These are phyloP conservation scores for Neomonachus schauinslandi DNA, from an alignment of 2,113 vertebrate genomes.

Conservation along the genomic window DNA sequence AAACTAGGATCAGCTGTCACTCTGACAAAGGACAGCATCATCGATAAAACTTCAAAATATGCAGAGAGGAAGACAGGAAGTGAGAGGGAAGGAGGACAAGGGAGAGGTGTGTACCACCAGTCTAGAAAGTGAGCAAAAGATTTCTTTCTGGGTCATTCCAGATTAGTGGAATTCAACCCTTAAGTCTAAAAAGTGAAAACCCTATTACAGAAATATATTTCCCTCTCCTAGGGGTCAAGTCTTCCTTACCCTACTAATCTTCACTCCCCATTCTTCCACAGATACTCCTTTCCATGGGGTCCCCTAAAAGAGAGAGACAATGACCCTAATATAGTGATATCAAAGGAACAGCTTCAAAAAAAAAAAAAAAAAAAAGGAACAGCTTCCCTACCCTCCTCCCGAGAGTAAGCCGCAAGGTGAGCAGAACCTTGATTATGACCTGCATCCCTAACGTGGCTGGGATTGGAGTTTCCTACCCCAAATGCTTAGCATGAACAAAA, in stretches of 20 bases:
- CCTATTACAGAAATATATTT: neutral
- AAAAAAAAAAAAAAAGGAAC: neutral
- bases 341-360: neutral
- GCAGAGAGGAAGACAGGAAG: neutral
- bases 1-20: neutral
- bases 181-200: neutral
- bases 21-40: neutral
- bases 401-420: too few relatives aligned
- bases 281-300: neutral
- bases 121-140: neutral
- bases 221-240: neutral
- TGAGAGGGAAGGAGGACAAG: neutral
- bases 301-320: neutral
- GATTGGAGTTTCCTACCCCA: neutral
- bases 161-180: neutral
- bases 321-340: neutral
- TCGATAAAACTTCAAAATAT: neutral
- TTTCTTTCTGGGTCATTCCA: neutral
- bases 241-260: neutral
- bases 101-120: neutral
- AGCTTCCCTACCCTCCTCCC: neutral
- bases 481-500: neutral
- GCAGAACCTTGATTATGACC: rapidly evolving
- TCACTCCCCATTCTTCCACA: neutral
- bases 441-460: neutral